These are phyloP conservation scores for Podabrus alpinus DNA, from an alignment of 2,888 invertebrate species.

Conservation along the genomic window DNA sequence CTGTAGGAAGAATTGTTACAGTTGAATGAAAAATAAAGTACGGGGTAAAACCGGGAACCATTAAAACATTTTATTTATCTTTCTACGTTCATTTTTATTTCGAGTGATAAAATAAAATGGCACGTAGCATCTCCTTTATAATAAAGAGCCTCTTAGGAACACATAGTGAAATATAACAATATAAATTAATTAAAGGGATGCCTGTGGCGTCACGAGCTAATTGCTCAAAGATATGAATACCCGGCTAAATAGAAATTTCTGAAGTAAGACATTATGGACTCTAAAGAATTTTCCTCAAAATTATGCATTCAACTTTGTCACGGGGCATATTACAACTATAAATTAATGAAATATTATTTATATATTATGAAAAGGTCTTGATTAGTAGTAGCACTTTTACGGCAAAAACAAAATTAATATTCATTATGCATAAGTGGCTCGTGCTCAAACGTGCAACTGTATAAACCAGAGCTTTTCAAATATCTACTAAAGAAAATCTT, in stretches of 20 bases:
- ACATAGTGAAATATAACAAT: slow-evolving; percentile 13
- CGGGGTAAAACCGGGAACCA: too few relatives aligned
- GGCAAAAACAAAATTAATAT: background rate
- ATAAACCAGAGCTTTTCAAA: background rate
- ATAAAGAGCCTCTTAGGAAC: slow-evolving; percentile 6
- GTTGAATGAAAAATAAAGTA: background rate
- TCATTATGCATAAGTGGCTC: background rate
- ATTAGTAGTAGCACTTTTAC: background rate
- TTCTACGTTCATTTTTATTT: background rate
- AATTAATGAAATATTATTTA: background rate
- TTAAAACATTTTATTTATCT: background rate
- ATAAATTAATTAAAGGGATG: slow-evolving; percentile 22
- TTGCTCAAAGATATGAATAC: slow-evolving; percentile 12
- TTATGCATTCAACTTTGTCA: background rate
- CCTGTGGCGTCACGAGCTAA: slow-evolving; percentile 9
- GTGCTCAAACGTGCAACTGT: background rate
- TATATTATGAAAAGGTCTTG: background rate
- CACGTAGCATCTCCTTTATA: background rate
- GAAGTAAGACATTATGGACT: background rate
- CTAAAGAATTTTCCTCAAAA: background rate
- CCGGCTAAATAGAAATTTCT: slow-evolving; percentile 8
- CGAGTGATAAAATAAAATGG: background rate
- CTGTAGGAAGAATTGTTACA: background rate
- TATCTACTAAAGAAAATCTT: background rate
- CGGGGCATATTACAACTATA: background rate